These are phyloP conservation scores for Lacerta bilineata DNA, from an alignment of 2,797 vertebrate genomes.

Conservation along the genomic window DNA sequence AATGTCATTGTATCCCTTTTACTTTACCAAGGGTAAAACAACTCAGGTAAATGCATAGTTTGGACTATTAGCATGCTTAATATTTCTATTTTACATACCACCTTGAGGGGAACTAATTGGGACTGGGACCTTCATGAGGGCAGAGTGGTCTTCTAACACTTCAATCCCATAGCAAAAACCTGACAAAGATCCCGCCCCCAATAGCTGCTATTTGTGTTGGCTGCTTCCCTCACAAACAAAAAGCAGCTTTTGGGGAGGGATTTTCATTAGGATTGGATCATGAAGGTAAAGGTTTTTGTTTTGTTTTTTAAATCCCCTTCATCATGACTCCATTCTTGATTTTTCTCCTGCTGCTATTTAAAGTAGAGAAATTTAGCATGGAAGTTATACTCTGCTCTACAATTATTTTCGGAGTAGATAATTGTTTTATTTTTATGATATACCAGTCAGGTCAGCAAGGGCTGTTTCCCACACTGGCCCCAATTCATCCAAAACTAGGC, in stretches of 20 bases:
- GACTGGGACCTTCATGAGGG: not conserved
- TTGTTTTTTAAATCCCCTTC: no score
- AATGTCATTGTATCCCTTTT: accelerated
- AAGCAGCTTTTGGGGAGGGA: not conserved
- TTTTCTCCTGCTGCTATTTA: not conserved
- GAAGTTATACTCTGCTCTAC: not conserved
- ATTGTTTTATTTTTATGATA: not conserved
- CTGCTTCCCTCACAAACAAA: not conserved
- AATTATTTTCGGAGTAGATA: not conserved
- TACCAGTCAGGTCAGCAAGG: not conserved
- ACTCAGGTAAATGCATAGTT: not conserved
- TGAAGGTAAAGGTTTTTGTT: not conserved
- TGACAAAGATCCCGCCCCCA: not conserved
- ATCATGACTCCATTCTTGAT: not conserved
- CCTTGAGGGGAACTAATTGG: not conserved
- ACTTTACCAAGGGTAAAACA: conserved; percentile 18
- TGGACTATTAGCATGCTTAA: not conserved
- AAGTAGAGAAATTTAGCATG: not conserved
- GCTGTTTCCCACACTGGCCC: not conserved
- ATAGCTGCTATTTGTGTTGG: not conserved
- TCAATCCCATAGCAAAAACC: not conserved
- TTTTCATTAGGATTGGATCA: not conserved
- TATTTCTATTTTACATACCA: not conserved
- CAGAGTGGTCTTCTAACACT: not conserved
- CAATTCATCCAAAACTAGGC: not conserved